Percentiles rank a stretch among this genome's conserved stretches.
Evolutionary conservation across 2,888 invertebrate species (phyloP).

Genomic region (Cerceris ruficornis): DNA sequence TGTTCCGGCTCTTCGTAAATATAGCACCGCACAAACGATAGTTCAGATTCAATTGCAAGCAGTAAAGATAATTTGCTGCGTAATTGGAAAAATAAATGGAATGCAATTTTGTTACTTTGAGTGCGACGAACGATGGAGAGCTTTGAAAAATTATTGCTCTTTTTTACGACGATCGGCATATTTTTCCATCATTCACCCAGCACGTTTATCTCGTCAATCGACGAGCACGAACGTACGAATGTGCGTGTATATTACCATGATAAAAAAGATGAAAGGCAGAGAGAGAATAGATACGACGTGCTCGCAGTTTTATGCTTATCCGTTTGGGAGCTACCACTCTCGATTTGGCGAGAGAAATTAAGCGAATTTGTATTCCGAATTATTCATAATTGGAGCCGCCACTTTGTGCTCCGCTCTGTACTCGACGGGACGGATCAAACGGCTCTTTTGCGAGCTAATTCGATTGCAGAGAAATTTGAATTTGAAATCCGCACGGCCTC

Average conservation of each 20-base stretch:
- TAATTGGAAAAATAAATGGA: too few species aligned
- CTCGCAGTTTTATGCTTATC: conserved; percentile 23
- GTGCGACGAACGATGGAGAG: neutral
- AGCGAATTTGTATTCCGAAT: conserved; percentile 76
- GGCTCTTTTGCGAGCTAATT: conserved; percentile 78
- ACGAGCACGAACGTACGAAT: neutral
- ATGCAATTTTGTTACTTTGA: too few species aligned
- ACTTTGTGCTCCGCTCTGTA: conserved; percentile 65
- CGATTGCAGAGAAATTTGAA: conserved; percentile 79
- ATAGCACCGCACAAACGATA: too few species aligned
- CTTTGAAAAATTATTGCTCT: neutral
- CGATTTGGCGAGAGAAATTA: conserved; percentile 69
- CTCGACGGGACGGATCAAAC: conserved; percentile 76
- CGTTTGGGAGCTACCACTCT: conserved; percentile 27
- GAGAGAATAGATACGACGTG: conserved; percentile 4
- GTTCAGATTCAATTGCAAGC: too few species aligned
- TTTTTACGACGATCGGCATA: neutral
- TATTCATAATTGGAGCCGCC: conserved; percentile 77
- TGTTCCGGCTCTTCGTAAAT: too few species aligned
- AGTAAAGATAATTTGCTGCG: too few species aligned
- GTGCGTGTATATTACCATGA: neutral
- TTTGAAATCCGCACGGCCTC: conserved; percentile 72
- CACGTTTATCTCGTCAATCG: neutral
- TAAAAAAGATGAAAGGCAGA: conserved; percentile 30
- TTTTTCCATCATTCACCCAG: neutral